Base-by-base conservation (phyloP, 1,140 invertebrate genomes). In the Metaphire vulgaris region DNA sequence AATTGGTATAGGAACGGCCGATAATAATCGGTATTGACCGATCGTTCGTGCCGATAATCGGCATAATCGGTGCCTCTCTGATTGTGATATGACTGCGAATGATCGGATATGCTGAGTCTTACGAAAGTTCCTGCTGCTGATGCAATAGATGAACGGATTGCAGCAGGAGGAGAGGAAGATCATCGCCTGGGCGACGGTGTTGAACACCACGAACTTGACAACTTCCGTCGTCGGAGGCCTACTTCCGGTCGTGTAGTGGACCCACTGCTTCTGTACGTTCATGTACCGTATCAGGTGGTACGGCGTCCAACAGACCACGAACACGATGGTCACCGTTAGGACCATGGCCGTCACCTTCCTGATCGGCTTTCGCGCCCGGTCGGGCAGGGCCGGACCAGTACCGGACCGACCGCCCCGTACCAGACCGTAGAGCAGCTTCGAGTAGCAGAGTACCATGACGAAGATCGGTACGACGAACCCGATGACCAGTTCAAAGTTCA, bases 391-490 rank as follows among this genome's bases (percentile, higher is more conserved):
- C 41, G 41, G 41, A n/a, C n/a, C n/a, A n/a, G n/a, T n/a, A 6
- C 41, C 41, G 21, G 41, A 56, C 6, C 6, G 67, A n/a, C n/a
- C 21, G 71, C n/a, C 31, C n/a, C 31, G 28, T 14, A 30, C 12
- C 71, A 72, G 71, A 12, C 31, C n/a, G 29, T 34, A 26, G 33
- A 72, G 30, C 6, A 72, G 71, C 71, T 32, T 30, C n/a, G n/a
- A n/a, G 71, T 72, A 72, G 30, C 30, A 72, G 71, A 72, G n/a
- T 2, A 33, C 28, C 71, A 72, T 72, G 71, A 72, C n/a, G 71
- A 72, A 12, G 30, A 72, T 72, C 2, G 71, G 71, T 31, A 72
- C 12, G 71, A 31, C 31, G 71, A 72, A 72, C 12, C 71, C 71
- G 30, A 72, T 31, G 71, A 72, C 31, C 14, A 72, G 71, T 31